phyloP scores from a whole-genome alignment of 2,797 vertebrate species.

The Threskiornis aethiopicus region DNA sequence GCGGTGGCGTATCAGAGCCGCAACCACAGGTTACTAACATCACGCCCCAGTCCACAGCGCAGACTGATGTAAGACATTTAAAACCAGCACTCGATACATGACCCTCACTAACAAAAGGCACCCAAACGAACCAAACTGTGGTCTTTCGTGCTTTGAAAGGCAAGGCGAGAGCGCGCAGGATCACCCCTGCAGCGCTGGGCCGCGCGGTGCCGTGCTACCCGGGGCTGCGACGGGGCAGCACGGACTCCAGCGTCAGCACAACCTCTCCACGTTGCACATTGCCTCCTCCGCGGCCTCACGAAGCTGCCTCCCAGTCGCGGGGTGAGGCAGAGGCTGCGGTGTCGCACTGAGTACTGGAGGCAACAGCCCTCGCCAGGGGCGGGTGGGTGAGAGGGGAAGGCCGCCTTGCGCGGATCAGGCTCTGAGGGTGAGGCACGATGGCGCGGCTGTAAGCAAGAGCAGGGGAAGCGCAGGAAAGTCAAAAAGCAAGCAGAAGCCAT shows the following conservation, averaged over 20 bases:
- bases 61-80: background rate
- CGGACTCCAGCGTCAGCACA: background rate
- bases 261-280: too few relatives aligned
- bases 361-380: background rate
- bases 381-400: background rate
- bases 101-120: background rate
- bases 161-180: background rate
- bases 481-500: background rate
- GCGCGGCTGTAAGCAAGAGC: background rate
- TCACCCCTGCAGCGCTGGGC: background rate
- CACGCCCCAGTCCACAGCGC: background rate
- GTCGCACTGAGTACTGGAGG: background rate
- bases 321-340: background rate
- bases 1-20: background rate
- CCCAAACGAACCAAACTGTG: background rate
- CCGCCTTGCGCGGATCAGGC: background rate
- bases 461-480: background rate
- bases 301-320: background rate
- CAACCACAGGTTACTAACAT: background rate
- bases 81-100: background rate
- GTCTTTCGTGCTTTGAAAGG: background rate
- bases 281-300: fast-evolving
- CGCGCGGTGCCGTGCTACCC: fast-evolving
- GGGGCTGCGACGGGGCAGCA: background rate
- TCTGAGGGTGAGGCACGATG: background rate